phyloP scores from a whole-genome alignment of 1,140 invertebrate species.

The Dinoponera quadriceps region DNA sequence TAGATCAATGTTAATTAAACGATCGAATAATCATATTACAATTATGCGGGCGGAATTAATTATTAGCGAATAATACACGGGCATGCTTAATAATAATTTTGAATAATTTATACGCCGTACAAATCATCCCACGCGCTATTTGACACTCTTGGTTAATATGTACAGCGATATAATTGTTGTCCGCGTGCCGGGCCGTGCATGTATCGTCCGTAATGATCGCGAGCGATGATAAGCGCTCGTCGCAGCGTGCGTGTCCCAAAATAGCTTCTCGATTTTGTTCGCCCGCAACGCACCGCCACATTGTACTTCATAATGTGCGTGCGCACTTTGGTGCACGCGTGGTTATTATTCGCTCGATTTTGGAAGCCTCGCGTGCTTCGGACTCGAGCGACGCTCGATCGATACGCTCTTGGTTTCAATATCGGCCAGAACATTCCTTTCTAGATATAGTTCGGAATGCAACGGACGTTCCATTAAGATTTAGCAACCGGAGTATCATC shows the following conservation, averaged over 20 bases:
- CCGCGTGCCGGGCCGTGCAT: neutral
- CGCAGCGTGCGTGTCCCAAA: too few species aligned
- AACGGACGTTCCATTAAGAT: too few species aligned
- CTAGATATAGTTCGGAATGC: too few species aligned
- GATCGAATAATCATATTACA: constrained; percentile 54
- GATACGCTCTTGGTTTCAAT: neutral
- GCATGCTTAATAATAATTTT: constrained; percentile 61
- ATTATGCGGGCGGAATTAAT: constrained; percentile 40
- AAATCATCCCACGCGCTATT: constrained; percentile 47
- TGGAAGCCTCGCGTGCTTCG: too few species aligned
- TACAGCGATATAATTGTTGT: constrained; percentile 38
- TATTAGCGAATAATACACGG: constrained; percentile 49
- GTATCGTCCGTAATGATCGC: constrained; percentile 17
- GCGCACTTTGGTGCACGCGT: too few species aligned
- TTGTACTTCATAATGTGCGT: too few species aligned
- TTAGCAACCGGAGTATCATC: too few species aligned
- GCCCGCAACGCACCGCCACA: too few species aligned
- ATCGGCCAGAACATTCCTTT: too few species aligned
- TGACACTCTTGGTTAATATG: constrained; percentile 55
- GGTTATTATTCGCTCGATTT: too few species aligned
- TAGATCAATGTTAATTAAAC: constrained; percentile 55
- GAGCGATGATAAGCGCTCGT: neutral
- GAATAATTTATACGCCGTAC: constrained; percentile 51
- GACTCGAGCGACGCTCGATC: too few species aligned
- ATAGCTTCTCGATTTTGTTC: too few species aligned